Evolutionary conservation across 2,113 vertebrate genomes (phyloP), one percentile per base, ranked within the genome.

Genomic region (Platichthys stellatus): DNA sequence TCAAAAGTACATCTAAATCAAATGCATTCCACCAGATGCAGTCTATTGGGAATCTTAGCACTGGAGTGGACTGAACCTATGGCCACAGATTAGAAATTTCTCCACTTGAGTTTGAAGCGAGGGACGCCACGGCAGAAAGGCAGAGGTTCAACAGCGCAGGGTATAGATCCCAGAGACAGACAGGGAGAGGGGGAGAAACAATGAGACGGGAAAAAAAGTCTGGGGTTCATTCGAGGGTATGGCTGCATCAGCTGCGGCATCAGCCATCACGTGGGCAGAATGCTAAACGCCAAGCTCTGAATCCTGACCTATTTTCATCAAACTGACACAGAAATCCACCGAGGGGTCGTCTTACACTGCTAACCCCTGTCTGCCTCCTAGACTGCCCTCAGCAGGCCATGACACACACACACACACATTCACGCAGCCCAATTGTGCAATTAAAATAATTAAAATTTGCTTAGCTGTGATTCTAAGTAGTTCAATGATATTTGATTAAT

Each of bases 251-350:
- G 58, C 58, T 74, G 64, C 80, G 9, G 79, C 88, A 78, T 92
- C 88, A 86, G 85, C 56, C 76, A 43, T 91, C 84, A 89, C 91
- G 89, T 80, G 91, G 74, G 83, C 88, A 69, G 88, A 89, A 94
- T 93, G 92, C 90, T 92, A 88, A 94, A 94, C 75, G 66, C 72
- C 64, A 28, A 72, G 80, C 85, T 85, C 81, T 68, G 86, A 87
- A 91, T 92, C 88, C 90, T 94, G 93, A 94, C 93, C 93, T 90
- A 94, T 93, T 94, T 93, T 90, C 89, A 85, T 89, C 92, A 92
- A 90, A 91, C 87, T 92, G 90, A 93, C 92, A 92, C 86, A 90
- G 85, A 93, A 88, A 92, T 90, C 80, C 84, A 88, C 79, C 1
- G 78, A 79, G 86, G 59, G 85, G 87, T 88, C 63, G 74, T 87